Conservation (phyloP, 2,113 vertebrate genomes). For the Camelus bactrianus region DNA sequence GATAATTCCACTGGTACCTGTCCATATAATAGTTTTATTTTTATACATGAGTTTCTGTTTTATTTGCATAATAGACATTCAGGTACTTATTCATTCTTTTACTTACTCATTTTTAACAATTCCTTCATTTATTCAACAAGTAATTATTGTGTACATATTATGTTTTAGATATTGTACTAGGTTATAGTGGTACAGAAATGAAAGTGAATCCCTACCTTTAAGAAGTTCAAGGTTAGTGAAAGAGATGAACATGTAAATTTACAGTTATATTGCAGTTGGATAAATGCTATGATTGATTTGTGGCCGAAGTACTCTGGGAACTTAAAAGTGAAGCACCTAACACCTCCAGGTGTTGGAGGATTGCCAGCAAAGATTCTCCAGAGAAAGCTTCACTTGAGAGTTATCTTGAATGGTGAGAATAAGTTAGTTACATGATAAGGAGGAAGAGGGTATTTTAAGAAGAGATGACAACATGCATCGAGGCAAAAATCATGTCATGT, state of each 20-base stretch:
- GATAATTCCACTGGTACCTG: neutral
- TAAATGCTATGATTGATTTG: slow-evolving; percentile 18
- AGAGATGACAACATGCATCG: neutral
- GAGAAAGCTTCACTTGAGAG: neutral
- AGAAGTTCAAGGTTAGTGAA: slow-evolving; percentile 42
- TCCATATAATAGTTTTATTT: neutral
- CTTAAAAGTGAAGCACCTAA: neutral
- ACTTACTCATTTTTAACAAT: neutral
- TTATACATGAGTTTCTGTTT: neutral
- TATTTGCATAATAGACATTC: neutral
- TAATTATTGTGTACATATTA: neutral
- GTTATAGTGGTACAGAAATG: neutral
- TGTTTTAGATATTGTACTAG: neutral
- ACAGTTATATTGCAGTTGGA: neutral
- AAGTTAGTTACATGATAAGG: neutral
- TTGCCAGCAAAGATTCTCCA: neutral
- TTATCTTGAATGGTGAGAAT: slow-evolving; percentile 17
- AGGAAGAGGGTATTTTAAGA: neutral
- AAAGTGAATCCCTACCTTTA: neutral
- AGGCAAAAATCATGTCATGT: neutral
- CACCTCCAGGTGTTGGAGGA: neutral
- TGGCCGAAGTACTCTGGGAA: slow-evolving; percentile 16
- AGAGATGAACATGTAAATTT: slow-evolving; percentile 13
- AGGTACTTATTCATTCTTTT: neutral
- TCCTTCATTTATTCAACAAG: neutral